Evolutionary conservation across 2,888 invertebrate genomes (phyloP).

Genomic region (Phaedon cochleariae): DNA sequence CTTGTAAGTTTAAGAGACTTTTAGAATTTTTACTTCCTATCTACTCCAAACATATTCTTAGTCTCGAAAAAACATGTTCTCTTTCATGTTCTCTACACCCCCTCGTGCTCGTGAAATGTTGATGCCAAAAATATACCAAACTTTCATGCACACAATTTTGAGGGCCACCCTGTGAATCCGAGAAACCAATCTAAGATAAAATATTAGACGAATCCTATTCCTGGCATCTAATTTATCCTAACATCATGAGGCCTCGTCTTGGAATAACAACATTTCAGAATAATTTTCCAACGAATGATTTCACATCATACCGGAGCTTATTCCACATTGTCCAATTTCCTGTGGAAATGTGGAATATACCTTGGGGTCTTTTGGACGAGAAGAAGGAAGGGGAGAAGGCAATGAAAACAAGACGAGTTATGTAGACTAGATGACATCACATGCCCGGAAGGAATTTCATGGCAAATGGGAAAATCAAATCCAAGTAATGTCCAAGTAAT

Average conservation of each 20-base stretch:
- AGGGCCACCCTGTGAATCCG: too few species aligned
- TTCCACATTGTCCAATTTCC: not conserved
- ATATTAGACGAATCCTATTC: not conserved
- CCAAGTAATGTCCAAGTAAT: too few species aligned
- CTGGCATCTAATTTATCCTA: slow-evolving; percentile 12
- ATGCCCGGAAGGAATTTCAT: too few species aligned
- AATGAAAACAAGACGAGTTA: not conserved
- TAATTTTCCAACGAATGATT: slow-evolving; percentile 12
- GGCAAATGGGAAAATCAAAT: too few species aligned
- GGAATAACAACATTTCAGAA: slow-evolving; percentile 7
- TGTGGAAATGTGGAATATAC: not conserved
- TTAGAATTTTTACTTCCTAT: too few species aligned
- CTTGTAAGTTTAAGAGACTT: too few species aligned
- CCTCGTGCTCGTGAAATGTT: too few species aligned
- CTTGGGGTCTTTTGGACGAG: not conserved
- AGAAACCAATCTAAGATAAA: slow-evolving; percentile 3
- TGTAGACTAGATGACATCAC: not conserved
- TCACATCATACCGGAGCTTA: not conserved
- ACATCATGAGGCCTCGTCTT: slow-evolving; percentile 6
- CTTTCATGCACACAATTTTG: too few species aligned
- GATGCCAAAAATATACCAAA: too few species aligned
- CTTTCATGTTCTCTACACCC: too few species aligned
- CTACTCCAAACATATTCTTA: too few species aligned
- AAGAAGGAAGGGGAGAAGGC: not conserved
- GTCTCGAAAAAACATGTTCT: too few species aligned